Evolutionary conservation across 2,113 vertebrate species (phyloP), one percentile per base, ranked within the genome.

Genomic region (Pygoscelis adeliae): DNA sequence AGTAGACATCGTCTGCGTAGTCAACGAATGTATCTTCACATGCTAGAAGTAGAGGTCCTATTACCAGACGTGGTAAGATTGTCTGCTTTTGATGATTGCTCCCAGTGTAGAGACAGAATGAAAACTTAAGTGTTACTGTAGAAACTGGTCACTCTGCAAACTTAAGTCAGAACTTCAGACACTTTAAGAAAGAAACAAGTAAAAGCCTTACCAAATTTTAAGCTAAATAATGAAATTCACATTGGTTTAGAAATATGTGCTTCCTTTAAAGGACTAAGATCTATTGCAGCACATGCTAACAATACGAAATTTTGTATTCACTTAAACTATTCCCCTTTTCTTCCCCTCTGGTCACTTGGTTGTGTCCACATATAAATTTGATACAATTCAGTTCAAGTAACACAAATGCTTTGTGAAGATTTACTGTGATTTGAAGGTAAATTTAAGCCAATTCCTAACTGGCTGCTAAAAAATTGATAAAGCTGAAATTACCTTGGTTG

Each of bases 11-110:
- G 36, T 38, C 13, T 47, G 47, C 34, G 2, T 4, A 18, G 49
- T 18, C 47, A 16, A 5, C 17, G 4, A 15, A 1, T 11, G 25
- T 13, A 3, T 59, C 73, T 69, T 12, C 23, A 6, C 16, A 1
- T 23, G 30, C 30, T 10, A 20, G 61, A 23, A 23, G 8, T 1
- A 58, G 36, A 26, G 52, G 32, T 49, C 20, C 36, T 17, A 2
- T 26, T 42, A 23, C 38, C 46, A 34, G 42, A 5, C 2, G 10
- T 29, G 66, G 9, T 47, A 10, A 10, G 66, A 11, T 23, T 30
- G 30, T 13, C 32, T 30, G 65, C 27, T 21, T 38, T 26, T 47
- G 20, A 5, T 11, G 56, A 36, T 21, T 66, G 44, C 21, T 58
- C 21, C 50, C 32, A 7, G n/a, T 10, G 11, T 9, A 15, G 65